Base-by-base conservation (phyloP, 2,113 vertebrate species). In the Mirza zaza region DNA sequence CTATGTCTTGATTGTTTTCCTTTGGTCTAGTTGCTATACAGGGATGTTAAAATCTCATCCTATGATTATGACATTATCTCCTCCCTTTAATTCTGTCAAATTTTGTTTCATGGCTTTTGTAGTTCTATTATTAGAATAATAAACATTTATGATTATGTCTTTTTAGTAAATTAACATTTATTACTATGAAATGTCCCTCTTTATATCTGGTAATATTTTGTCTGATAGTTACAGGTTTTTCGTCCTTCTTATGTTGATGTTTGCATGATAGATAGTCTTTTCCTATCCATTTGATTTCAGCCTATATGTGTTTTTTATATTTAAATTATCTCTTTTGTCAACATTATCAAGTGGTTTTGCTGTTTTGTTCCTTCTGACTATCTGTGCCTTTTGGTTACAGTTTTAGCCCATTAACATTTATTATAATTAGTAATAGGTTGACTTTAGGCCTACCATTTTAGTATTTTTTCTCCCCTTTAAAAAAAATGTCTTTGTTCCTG, bases 91-190 rank as follows among this genome's bases (percentile, higher is more conserved):
- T 63, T 81, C 67, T 83, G 13, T 39, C 61, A 84, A 5, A 63
- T 84, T 71, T 68, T 75, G 32, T 57, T 39, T 81, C 7, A 6
- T 45, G n/a, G 52, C 23, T 55, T 52, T 77, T 77, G 59, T 77
- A 67, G 14, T 34, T 73, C 45, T 71, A 8, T 93, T 79, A 27
- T 42, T 70, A 84, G 61, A 42, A 25, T 81, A 93, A 42, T 92
- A 29, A 12, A 55, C 67, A 39, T 12, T 29, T 52, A n/a, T 27
- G 7, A 39, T 75, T 29, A 34, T 57, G 23, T 42, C 29, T 79
- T 65, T 79, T 79, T 32, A 39, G 13, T 79, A 42, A 45, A 61
- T 68, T 59, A 57, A 52, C 29, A 42, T 77, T 57, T 25, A 3
- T 63, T 63, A 23, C n/a, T 50, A 52, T 36, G 39, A 55, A 71